phyloP scores from a whole-genome alignment of 2,888 invertebrate species.

The Endotricha flammealis region DNA sequence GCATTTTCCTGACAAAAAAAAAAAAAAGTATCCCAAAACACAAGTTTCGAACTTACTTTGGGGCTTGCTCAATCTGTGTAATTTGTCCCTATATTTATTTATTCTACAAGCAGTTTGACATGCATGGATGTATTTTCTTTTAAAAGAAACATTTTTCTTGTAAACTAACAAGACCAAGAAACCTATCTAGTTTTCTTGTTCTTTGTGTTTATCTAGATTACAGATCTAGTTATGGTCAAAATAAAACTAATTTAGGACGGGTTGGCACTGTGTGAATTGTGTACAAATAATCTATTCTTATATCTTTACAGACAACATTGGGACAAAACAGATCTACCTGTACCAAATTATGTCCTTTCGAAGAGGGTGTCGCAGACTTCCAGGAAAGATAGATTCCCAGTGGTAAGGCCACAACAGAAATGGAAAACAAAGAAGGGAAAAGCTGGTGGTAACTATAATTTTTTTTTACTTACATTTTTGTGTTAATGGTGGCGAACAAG shows the following conservation, averaged over 20 bases:
- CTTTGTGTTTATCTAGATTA: background rate
- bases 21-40: too few species aligned
- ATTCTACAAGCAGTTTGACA: too few species aligned
- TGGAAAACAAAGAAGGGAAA: constrained; percentile 40
- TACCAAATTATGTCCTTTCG: constrained; percentile 15
- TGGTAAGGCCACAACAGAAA: constrained; percentile 25
- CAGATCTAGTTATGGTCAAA: background rate
- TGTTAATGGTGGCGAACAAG: background rate
- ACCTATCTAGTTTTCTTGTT: background rate
- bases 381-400: constrained; percentile 2
- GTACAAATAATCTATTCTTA: too few species aligned
- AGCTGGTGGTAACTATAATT: constrained; percentile 19
- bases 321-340: background rate
- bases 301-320: constrained; percentile 19
- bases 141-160: background rate
- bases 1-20: too few species aligned
- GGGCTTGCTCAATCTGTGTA: too few species aligned
- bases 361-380: constrained; percentile 18
- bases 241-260: background rate
- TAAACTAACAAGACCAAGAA: too few species aligned
- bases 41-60: too few species aligned
- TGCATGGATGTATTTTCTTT: too few species aligned
- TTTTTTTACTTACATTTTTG: background rate
- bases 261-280: too few species aligned
- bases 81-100: too few species aligned